These are phyloP conservation scores for Pachliopta kotzebuea DNA, from an alignment of 2,888 invertebrate species.

Conservation along the genomic window DNA sequence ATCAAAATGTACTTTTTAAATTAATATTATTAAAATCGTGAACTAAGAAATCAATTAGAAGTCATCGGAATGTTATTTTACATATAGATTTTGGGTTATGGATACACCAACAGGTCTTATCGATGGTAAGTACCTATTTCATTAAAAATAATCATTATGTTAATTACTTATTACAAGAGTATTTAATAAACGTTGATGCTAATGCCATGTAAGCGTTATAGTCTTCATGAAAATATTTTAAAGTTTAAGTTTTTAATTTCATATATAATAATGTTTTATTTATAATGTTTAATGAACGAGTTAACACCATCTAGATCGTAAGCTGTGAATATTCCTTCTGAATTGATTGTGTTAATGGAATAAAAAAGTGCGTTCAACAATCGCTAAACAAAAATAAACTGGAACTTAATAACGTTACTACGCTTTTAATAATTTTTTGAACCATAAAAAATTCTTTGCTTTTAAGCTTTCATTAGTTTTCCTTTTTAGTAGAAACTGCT, in stretches of 20 bases:
- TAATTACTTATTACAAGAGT: not conserved
- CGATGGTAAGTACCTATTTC: constrained; percentile 15
- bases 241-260: not conserved
- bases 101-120: constrained; percentile 3
- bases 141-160: constrained; percentile 4
- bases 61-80: constrained; percentile 17
- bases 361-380: not conserved
- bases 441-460: not conserved
- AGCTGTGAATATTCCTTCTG: not conserved
- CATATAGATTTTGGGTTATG: constrained; percentile 17
- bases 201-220: not conserved
- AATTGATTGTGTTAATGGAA: not conserved
- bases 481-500: not conserved
- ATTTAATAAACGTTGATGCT: not conserved
- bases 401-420: not conserved
- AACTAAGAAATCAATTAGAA: not conserved
- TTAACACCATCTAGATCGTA: constrained; percentile 2
- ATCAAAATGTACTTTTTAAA: not conserved
- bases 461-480: not conserved
- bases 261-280: not conserved
- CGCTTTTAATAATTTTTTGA: not conserved
- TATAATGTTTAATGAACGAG: not conserved
- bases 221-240: not conserved
- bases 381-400: not conserved
- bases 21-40: not conserved